phyloP scores from a whole-genome alignment of 2,113 vertebrate genomes.

The Panurus biarmicus region DNA sequence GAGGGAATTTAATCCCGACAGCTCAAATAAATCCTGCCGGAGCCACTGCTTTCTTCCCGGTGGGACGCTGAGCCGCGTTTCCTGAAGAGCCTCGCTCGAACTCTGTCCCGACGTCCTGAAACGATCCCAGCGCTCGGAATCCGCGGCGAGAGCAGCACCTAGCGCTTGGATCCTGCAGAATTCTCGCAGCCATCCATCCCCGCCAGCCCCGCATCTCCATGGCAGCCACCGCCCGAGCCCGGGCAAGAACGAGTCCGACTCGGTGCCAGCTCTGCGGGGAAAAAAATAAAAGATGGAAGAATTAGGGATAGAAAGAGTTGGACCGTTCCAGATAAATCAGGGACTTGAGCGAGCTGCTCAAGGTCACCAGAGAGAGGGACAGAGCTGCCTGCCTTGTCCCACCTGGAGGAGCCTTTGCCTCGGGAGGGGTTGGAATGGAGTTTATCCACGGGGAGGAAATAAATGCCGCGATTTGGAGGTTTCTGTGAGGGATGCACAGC shows the following conservation, averaged over 20 bases:
- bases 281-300: neutral
- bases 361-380: neutral
- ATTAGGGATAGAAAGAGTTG: neutral
- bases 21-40: neutral
- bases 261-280: neutral
- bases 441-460: neutral
- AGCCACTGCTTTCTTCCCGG: neutral
- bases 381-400: neutral
- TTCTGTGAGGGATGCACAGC: neutral
- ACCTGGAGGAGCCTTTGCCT: neutral
- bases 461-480: neutral
- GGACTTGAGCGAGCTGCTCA: neutral
- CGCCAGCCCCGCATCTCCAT: neutral
- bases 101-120: neutral
- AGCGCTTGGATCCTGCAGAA: neutral
- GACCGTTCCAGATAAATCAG: neutral
- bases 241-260: neutral
- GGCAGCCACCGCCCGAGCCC: neutral
- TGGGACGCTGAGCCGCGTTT: neutral
- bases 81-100: neutral
- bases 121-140: neutral
- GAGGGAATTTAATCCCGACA: neutral
- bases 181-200: neutral
- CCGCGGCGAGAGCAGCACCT: constrained; percentile 32
- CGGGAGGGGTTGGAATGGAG: neutral